phyloP scores from a whole-genome alignment of 2,797 vertebrate genomes.

The Rhinophrynus dorsalis region DNA sequence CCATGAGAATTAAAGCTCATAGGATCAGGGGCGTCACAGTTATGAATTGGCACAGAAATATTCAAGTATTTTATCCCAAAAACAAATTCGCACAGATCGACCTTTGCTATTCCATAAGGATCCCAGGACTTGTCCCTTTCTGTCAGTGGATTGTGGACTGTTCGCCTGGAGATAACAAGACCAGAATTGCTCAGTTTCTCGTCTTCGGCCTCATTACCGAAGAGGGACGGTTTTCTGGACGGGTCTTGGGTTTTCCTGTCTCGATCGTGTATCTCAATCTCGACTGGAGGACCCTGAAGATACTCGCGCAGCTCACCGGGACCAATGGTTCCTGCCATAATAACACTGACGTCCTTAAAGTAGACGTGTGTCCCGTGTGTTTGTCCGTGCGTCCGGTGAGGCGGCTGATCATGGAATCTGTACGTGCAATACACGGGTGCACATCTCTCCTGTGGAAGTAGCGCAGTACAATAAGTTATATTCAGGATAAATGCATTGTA shows the following conservation, averaged over 20 bases:
- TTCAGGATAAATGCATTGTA: too few relatives aligned
- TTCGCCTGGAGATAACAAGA: constrained; percentile 45
- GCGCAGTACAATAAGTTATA: too few relatives aligned
- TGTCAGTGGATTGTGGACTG: constrained; percentile 38
- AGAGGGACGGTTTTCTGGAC: constrained; percentile 49
- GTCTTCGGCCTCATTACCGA: constrained; percentile 59
- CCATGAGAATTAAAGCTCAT: neutral
- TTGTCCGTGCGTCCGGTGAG: constrained; percentile 68
- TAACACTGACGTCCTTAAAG: constrained; percentile 79
- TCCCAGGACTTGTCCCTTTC: constrained; percentile 50
- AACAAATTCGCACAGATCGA: constrained; percentile 74
- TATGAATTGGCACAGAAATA: constrained; percentile 65
- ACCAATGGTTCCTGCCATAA: constrained; percentile 72
- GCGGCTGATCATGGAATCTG: constrained; percentile 65
- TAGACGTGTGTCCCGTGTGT: constrained; percentile 64
- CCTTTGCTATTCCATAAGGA: constrained; percentile 67
- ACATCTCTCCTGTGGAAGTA: constrained; percentile 68
- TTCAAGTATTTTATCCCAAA: constrained; percentile 66
- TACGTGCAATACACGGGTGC: constrained; percentile 81
- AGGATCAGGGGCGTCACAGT: constrained; percentile 53
- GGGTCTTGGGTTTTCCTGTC: constrained; percentile 64
- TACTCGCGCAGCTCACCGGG: constrained; percentile 67
- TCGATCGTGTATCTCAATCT: constrained; percentile 82
- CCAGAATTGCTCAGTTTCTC: constrained; percentile 46
- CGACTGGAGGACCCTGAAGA: constrained; percentile 73